A percentile compares a stretch with the other conserved stretches of the same genome.
phyloP scores from a whole-genome alignment of 53 echinoderm and acorn worm genomes.

The Actinopyga echinites region DNA sequence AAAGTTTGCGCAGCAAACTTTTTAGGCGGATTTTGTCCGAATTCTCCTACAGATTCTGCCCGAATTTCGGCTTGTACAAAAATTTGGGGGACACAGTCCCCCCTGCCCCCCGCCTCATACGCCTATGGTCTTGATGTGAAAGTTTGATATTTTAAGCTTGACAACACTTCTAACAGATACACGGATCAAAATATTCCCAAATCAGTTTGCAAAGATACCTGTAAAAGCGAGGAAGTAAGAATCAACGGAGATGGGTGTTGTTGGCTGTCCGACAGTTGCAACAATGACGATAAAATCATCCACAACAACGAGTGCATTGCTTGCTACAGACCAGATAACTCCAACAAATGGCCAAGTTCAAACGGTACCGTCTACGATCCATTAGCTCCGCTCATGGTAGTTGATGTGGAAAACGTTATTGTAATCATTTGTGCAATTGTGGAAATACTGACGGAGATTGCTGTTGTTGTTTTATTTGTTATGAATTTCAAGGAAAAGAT shows the following conservation, averaged over 20 bases:
- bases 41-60: no score
- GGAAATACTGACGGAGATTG: slow-evolving; percentile 51
- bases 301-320: slow-evolving; percentile 62
- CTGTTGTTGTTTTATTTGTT: slow-evolving; percentile 60
- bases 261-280: slow-evolving; percentile 72
- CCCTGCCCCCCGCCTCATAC: no score
- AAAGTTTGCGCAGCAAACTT: no score
- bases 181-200: slow-evolving; percentile 38
- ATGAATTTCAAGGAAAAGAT: slow-evolving; percentile 70
- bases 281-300: slow-evolving; percentile 46
- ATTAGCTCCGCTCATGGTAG: slow-evolving; percentile 38
- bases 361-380: not conserved
- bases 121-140: slow-evolving; percentile 19
- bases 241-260: slow-evolving; percentile 71
- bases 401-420: slow-evolving; percentile 33
- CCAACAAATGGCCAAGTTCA: slow-evolving; percentile 62
- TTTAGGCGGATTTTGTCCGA: no score
- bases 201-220: slow-evolving; percentile 83
- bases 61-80: no score
- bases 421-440: slow-evolving; percentile 42
- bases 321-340: slow-evolving; percentile 54
- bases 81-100: no score
- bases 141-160: not conserved
- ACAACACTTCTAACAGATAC: slow-evolving; percentile 10
- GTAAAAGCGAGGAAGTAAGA: slow-evolving; percentile 59